Evolutionary conservation across 2,113 vertebrate species (phyloP).

Genomic region (Mustela nigripes): DNA sequence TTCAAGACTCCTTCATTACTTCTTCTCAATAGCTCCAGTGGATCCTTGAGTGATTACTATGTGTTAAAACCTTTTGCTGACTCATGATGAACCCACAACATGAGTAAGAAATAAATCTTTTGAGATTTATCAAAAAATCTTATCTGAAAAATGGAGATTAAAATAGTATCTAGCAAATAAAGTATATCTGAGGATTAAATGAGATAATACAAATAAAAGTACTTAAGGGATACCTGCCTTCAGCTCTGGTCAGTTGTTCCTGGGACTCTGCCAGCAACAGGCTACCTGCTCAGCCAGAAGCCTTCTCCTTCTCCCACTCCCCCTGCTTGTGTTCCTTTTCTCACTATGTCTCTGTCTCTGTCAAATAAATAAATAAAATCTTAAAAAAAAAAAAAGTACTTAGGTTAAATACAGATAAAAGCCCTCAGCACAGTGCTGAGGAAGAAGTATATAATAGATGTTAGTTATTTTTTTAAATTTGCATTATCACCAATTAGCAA

Average conservation of each 20-base stretch:
- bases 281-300: no score
- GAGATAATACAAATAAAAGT: conserved; percentile 1
- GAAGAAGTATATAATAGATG: neutral
- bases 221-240: neutral
- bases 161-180: conserved; percentile 13
- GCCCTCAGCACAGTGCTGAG: neutral
- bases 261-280: no score
- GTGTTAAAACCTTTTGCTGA: neutral
- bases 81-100: neutral
- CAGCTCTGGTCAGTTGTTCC: no score
- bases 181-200: neutral
- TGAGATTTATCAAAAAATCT: neutral
- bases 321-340: no score
- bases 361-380: no score
- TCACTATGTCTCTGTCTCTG: no score
- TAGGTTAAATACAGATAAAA: neutral
- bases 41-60: neutral
- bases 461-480: neutral
- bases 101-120: conserved; percentile 35
- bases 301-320: no score
- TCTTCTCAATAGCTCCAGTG: neutral
- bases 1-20: neutral
- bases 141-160: conserved; percentile 42
- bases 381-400: neutral
- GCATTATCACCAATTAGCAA: neutral